Base-by-base conservation (phyloP, 2,797 vertebrate species). In the Tapera naevia region DNA sequence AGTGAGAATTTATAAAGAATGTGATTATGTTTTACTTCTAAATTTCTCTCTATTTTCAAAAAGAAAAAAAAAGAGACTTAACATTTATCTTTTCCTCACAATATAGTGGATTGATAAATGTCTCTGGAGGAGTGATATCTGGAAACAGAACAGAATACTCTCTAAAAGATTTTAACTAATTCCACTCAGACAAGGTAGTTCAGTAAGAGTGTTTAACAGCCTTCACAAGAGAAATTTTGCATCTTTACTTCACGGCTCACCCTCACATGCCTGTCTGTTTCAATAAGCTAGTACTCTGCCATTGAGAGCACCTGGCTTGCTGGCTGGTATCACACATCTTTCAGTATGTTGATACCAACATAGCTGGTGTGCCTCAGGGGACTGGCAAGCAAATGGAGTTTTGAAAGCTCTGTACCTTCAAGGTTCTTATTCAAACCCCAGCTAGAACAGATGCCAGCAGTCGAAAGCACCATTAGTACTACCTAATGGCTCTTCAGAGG, bases 141-240 rank as follows among this genome's bases (percentile, higher is more conserved):
- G 76, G 54, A 32, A 74, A 62, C 58, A 86, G 76, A 70, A 74
- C 27, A 46, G 67, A 89, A 61, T 86, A 48, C 51, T 91, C 45
- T 94, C 32, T 62, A 76, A 74, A 96, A 95, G 32, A 74, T 94
- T 82, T 94, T 92, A 94, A 96, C 84, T 86, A 88, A 71, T 6
- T 2, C 54, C 94, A 50, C 69, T 91, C 91, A 82, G 93, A 94
- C 91, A 84, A 51, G 27, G 18, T 43, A 45, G 82, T 67, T 94
- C 80, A 76, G 24, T 48, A 78, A 58, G 37, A 45, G 27, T 51
- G 16, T 93, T 95, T 79, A 65, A 86, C 93, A 91, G 45, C 58
- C 18, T 21, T 91, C 79, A 88, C n/a, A 93, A 56, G 54, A 81
- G 43, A 80, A 91, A 61, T 84, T 89, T 58, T 33, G n/a, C 79